Evolutionary conservation across 2,113 vertebrate species (phyloP).

Genomic region (Herpailurus yagouaroundi): DNA sequence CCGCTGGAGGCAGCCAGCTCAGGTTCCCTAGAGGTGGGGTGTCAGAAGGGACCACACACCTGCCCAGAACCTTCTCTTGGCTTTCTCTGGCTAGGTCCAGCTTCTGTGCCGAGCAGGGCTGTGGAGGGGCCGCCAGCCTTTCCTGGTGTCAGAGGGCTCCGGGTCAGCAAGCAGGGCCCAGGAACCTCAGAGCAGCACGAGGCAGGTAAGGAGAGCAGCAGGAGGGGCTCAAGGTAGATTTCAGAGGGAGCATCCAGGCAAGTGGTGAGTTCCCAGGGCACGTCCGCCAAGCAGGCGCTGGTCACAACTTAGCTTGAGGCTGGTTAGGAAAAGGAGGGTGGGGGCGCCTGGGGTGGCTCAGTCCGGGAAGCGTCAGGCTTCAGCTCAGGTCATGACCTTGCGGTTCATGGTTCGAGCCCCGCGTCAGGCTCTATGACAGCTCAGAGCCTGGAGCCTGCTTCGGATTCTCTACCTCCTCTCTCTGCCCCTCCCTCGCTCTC

Average conservation of each 20-base stretch:
- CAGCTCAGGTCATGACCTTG: no score
- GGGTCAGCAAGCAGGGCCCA: neutral
- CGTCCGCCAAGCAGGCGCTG: slow-evolving; percentile 78
- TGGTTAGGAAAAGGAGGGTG: neutral
- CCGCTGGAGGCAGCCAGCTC: neutral
- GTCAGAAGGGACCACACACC: neutral
- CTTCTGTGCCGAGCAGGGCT: neutral
- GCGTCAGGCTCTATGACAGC: no score
- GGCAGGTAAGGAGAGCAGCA: neutral
- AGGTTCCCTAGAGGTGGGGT: neutral
- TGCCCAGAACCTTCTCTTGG: neutral
- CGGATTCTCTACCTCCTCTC: no score
- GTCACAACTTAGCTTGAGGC: neutral
- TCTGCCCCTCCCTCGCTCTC: no score
- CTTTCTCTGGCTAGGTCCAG: neutral
- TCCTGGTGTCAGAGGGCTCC: neutral
- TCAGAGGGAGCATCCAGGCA: slow-evolving; percentile 59
- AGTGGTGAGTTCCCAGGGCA: slow-evolving; percentile 89
- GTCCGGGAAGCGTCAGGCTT: no score
- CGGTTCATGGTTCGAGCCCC: no score
- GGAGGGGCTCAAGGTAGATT: neutral
- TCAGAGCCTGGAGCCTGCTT: no score
- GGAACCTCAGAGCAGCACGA: neutral
- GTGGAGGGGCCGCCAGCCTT: neutral
- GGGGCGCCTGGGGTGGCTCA: no score